Conservation (phyloP, 2,888 invertebrate genomes). For the Nowickia ferox region DNA sequence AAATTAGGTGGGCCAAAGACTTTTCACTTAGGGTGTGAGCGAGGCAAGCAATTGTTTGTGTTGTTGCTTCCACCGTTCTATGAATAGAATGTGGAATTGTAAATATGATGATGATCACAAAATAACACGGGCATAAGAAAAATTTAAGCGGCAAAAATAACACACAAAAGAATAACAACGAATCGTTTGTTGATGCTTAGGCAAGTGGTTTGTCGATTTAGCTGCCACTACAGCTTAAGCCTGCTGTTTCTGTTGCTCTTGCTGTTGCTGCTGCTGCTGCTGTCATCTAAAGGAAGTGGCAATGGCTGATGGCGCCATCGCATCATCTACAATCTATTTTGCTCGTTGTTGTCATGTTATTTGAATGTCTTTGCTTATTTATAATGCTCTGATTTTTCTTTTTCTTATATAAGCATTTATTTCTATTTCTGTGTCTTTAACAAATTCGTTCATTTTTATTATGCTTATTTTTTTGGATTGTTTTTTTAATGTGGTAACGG, state of each 20-base stretch:
- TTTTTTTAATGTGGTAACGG: slow-evolving; percentile 48
- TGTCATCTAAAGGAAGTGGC: slow-evolving; percentile 66
- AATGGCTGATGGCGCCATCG: slow-evolving; percentile 76
- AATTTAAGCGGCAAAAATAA: slow-evolving; percentile 10
- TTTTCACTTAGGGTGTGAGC: slow-evolving; percentile 23
- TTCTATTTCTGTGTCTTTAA: slow-evolving; percentile 49
- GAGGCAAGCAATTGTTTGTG: neutral
- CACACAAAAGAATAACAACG: slow-evolving; percentile 2
- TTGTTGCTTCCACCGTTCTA: slow-evolving; percentile 20
- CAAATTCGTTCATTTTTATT: slow-evolving; percentile 59
- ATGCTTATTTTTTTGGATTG: slow-evolving; percentile 44
- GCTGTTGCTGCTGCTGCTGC: slow-evolving; percentile 7
- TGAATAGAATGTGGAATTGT: slow-evolving; percentile 11
- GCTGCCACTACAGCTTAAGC: slow-evolving; percentile 15
- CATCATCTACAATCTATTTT: slow-evolving; percentile 77
- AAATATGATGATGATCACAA: slow-evolving; percentile 43
- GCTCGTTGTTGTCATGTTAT: slow-evolving; percentile 74
- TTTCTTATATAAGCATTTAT: neutral
- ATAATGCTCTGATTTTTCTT: slow-evolving; percentile 42
- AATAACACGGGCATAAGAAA: slow-evolving; percentile 13
- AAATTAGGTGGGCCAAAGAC: slow-evolving; percentile 27
- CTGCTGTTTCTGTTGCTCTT: slow-evolving; percentile 16
- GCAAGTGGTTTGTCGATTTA: slow-evolving; percentile 55
- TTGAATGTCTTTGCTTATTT: slow-evolving; percentile 59
- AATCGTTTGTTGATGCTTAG: slow-evolving; percentile 53